Base-by-base conservation (phyloP, 2,888 invertebrate genomes). In the Oeneis ivallda region DNA sequence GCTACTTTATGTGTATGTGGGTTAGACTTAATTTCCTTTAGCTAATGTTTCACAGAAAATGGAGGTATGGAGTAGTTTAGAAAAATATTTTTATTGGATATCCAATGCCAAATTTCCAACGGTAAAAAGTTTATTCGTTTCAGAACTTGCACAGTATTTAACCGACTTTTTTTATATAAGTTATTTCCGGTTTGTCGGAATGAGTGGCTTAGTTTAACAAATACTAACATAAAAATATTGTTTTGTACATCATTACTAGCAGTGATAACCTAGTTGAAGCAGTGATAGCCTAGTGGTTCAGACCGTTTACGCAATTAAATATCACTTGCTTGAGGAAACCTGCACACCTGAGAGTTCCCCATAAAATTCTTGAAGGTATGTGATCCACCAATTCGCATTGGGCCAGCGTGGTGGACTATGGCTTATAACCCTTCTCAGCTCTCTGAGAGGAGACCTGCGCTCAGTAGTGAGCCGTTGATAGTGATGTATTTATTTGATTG, bases 61-160 rank as follows among this genome's bases (percentile, higher is more conserved):
- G 37, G 37, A 37, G 54, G 54, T 37, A 37, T 37, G 37, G 37
- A 37, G 17, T 47, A 47, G 54, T 37, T 54, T 37, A 54, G n/a
- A 39, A 54, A 54, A 15, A 37, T 54, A 37, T 53, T 32, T 54
- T 54, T 39, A 37, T 54, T 54, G 37, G 34, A 54, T 15, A 10
- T 54, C 15, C 54, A 54, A 37, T 37, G 10, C 54, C 37, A 54
- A 39, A 54, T 54, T 54, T 54, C 10, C 17, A 54, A 17, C 15
- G 37, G 37, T 15, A 26, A 26, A 50, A 54, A 15, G 17, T 54
- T 54, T 54, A 34, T 54, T 37, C 34, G 50, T 53, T 34, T 37
- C 34, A 39, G 6, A 52, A 37, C 15, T 17, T 37, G 37, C 15
- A 1, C 54, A 2, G 49, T 50, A n/a, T 45, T n/a, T n/a, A n/a